Evolutionary conservation across 2,888 invertebrate genomes (phyloP).

Genomic region (Plebejus argus): DNA sequence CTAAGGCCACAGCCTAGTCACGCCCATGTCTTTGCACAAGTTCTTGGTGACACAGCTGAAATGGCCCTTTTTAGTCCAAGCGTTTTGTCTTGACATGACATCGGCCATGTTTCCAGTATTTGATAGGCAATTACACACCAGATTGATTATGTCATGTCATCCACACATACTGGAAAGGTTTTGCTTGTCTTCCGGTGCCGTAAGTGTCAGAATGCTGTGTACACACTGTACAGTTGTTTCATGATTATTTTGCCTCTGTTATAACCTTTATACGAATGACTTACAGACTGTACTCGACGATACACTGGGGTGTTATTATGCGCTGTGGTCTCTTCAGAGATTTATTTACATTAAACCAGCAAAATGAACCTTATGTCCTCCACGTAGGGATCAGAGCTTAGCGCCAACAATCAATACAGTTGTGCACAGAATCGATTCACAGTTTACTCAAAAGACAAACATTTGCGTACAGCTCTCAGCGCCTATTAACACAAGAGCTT

Average conservation of each 20-base stretch:
- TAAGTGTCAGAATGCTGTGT: not conserved
- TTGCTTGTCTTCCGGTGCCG: slow-evolving; percentile 7
- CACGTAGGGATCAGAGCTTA: not conserved
- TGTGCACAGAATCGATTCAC: slow-evolving; percentile 1
- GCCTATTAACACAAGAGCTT: slow-evolving; percentile 10
- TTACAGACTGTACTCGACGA: too few relatives aligned
- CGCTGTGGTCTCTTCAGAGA: not conserved
- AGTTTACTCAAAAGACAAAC: slow-evolving; percentile 7
- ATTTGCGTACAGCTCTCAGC: not conserved
- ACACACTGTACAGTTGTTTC: not conserved
- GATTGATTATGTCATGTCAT: not conserved
- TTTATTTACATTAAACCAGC: not conserved
- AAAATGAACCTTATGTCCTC: not conserved
- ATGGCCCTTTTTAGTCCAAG: too few relatives aligned
- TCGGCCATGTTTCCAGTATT: too few relatives aligned
- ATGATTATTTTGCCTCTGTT: not conserved
- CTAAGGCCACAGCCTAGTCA: too few relatives aligned
- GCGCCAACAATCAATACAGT: not conserved
- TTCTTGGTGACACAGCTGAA: too few relatives aligned
- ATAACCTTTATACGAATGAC: not conserved
- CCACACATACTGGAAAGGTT: not conserved
- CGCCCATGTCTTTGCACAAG: too few relatives aligned
- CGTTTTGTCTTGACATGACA: too few relatives aligned
- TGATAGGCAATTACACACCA: not conserved
- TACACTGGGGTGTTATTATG: too few relatives aligned